These are phyloP conservation scores for Lutjanus campechanus DNA, from an alignment of 2,797 vertebrate species.

Conservation along the genomic window DNA sequence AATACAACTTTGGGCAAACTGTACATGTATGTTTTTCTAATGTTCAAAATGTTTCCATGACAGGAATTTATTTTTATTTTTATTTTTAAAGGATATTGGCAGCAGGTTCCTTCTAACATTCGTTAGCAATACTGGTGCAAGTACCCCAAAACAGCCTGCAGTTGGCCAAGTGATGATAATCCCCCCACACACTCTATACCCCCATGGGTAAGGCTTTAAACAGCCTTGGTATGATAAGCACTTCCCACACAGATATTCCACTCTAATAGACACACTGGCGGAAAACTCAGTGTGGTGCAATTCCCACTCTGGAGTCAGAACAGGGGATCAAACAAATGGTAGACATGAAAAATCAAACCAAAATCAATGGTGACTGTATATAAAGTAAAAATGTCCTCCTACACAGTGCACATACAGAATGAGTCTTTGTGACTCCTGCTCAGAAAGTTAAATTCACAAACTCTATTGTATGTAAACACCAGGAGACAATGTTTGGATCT, in stretches of 20 bases:
- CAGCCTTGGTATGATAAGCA: slow-evolving; percentile 62
- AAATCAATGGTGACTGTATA: slow-evolving; percentile 14
- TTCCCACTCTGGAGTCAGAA: slow-evolving; percentile 35
- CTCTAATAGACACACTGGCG: slow-evolving; percentile 42
- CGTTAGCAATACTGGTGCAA: slow-evolving; percentile 38
- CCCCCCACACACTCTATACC: slow-evolving; percentile 50
- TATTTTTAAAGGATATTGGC: slow-evolving; percentile 2
- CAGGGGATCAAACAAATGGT: slow-evolving; percentile 39
- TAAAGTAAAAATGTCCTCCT: slow-evolving; percentile 9
- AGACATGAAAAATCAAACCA: slow-evolving; percentile 38
- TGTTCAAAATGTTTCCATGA: slow-evolving; percentile 24
- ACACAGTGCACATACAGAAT: neutral
- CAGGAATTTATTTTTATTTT: neutral
- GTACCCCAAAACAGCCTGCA: slow-evolving; percentile 49
- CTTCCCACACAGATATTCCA: slow-evolving; percentile 63
- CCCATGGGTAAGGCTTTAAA: slow-evolving; percentile 63
- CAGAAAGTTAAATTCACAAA: neutral
- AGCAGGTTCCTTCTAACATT: slow-evolving; percentile 19
- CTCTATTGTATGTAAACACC: neutral
- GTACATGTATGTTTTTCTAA: neutral
- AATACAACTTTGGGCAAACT: slow-evolving; percentile 8
- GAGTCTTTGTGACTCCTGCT: neutral
- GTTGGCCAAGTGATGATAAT: slow-evolving; percentile 62
- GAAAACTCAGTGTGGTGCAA: slow-evolving; percentile 48
- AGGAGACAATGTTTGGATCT: slow-evolving; percentile 5